Evolutionary conservation across 2,113 vertebrate species (phyloP), one percentile per base, ranked within the genome.

Genomic region (Mus pahari): DNA sequence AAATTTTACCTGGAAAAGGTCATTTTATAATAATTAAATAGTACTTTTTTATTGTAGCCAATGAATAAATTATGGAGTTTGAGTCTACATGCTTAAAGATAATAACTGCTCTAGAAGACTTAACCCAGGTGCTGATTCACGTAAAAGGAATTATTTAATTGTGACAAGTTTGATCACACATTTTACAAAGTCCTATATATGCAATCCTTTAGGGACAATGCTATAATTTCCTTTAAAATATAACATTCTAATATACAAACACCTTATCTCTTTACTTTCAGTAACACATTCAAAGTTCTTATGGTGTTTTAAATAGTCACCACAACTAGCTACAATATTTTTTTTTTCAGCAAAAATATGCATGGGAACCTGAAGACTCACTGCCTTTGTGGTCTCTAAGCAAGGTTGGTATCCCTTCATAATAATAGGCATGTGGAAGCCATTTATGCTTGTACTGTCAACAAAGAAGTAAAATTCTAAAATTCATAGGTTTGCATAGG

Each of bases 11-110:
- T 92, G 24, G 14, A 68, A 82, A 36, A 58, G 73, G 84, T 73
- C 16, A 93, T 31, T 91, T 96, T 39, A 50, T 36, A 55, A 39
- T 33, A 89, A 91, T 73, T 78, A n/a, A 33, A 81, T 95, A 58
- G 13, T 33, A 14, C 84, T 39, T 78, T 39, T 70, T 88, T 68
- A 89, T 79, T 60, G 39, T 68, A 86, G 39, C 16, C 42, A 93
- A 82, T 91, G 8, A 91, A 71, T 83, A 68, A 87, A 84, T 55
- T 82, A 75, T 33, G 24, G 36, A 60, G 14, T 74, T 60, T 89
- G 48, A 78, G 70, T 0, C 7, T 62, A 68, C 60, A 31, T 87
- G 62, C 86, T 70, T 73, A 91, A 94, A 83, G 68, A 91, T 42
- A 55, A 82, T 48, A 53, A 58, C 4, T 89, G 53, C 68, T 91